These are phyloP conservation scores for Schizotus pectinicornis DNA, from an alignment of 2,888 invertebrate species.

Conservation along the genomic window DNA sequence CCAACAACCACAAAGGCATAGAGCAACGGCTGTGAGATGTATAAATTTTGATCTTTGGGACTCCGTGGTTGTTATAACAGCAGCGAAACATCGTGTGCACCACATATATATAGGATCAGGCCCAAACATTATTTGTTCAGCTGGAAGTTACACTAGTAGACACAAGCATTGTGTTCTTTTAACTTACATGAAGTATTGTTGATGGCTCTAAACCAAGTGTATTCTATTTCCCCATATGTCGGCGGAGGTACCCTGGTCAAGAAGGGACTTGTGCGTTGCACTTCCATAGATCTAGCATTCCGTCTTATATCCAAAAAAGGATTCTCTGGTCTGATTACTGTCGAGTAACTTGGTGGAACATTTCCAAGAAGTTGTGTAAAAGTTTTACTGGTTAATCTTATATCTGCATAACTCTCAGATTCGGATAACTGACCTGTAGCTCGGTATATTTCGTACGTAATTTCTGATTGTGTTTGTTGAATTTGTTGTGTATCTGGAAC, in stretches of 20 bases:
- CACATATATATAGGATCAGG: conserved; percentile 52
- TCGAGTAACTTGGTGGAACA: conserved; percentile 25
- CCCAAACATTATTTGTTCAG: conserved; percentile 48
- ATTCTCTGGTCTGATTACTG: conserved; percentile 19
- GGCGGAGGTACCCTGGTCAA: conserved; percentile 44
- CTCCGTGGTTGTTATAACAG: conserved; percentile 49
- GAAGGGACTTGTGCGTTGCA: conserved; percentile 30
- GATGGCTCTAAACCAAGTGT: conserved; percentile 35
- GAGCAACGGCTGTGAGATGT: conserved; percentile 51
- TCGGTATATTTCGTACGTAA: conserved; percentile 14
- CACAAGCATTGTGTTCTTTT: background rate
- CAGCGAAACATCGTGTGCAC: conserved; percentile 51
- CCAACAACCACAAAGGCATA: conserved; percentile 56
- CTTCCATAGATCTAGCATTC: conserved; percentile 15
- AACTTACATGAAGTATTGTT: conserved; percentile 38
- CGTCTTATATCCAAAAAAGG: conserved; percentile 15
- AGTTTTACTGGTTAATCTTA: background rate
- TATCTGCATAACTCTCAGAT: conserved; percentile 15
- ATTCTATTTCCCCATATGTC: conserved; percentile 45
- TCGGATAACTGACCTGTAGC: conserved; percentile 12
- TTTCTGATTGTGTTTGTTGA: background rate
- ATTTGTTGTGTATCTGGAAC: background rate
- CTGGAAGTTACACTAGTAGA: conserved; percentile 22
- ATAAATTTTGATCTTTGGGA: conserved; percentile 49
- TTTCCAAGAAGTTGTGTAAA: background rate